A percentile compares a stretch with the other conserved stretches of the same genome.
phyloP scores from a whole-genome alignment of 2,113 vertebrate genomes.

The Orycteropus afer region DNA sequence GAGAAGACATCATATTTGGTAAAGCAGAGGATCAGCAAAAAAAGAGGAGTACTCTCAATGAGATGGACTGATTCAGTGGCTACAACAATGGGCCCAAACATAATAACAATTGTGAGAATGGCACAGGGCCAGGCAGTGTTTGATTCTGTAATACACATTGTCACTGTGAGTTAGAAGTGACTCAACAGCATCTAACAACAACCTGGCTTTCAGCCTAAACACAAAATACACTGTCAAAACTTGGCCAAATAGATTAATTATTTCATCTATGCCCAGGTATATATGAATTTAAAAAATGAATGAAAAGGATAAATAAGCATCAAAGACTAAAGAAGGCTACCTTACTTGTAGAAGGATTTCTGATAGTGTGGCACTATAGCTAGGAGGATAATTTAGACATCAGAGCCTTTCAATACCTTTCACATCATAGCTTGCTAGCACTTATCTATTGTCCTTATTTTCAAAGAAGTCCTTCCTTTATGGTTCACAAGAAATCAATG shows the following conservation, averaged over 20 bases:
- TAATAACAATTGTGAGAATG: too few species aligned
- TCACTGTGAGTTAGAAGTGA: too few species aligned
- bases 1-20: too few species aligned
- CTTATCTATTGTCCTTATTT: not conserved
- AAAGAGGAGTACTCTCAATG: too few species aligned
- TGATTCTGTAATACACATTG: too few species aligned
- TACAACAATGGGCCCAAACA: too few species aligned
- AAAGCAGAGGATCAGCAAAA: too few species aligned
- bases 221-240: not conserved
- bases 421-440: not conserved
- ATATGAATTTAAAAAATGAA: not conserved
- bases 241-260: not conserved
- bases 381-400: not conserved
- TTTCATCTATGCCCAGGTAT: not conserved
- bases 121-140: too few species aligned
- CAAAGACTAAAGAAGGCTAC: not conserved
- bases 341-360: not conserved
- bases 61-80: too few species aligned
- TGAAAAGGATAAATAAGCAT: not conserved
- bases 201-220: rapidly evolving
- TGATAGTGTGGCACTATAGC: not conserved
- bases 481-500: not conserved
- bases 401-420: not conserved
- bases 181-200: too few species aligned
- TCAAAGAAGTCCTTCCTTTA: not conserved